phyloP scores from a whole-genome alignment of 64 coral and sea anemone genomes.

The Hydrozoanthus tunicans region DNA sequence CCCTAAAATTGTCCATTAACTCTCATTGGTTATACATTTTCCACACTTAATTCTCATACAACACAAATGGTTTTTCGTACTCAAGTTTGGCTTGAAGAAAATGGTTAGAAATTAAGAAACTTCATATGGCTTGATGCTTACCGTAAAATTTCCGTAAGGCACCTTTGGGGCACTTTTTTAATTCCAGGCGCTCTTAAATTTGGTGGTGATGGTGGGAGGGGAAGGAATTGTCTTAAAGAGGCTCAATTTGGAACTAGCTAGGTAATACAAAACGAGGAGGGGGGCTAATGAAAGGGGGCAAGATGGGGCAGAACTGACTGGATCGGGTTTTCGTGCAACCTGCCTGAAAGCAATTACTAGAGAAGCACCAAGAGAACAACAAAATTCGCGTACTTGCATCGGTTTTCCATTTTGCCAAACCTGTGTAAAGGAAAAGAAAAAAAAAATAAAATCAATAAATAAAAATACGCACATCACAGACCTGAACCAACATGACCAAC shows the following conservation, averaged over 20 bases:
- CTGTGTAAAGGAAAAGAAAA: slow-evolving; percentile 28
- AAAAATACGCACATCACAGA: no score
- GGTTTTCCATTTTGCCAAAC: slow-evolving; percentile 91
- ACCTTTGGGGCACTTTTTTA: no score
- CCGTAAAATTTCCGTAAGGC: no score
- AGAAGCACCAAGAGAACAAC: not conserved
- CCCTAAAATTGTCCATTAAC: slow-evolving; percentile 55
- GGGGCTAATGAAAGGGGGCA: no score
- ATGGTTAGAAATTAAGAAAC: no score
- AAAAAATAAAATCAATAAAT: not conserved
- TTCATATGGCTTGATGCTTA: no score
- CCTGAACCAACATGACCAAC: no score
- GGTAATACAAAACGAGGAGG: no score
- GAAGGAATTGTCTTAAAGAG: no score
- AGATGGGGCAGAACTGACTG: not conserved
- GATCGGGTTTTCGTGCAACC: not conserved
- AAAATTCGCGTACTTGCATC: slow-evolving; percentile 58
- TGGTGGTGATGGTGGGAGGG: no score
- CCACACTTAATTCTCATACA: not conserved
- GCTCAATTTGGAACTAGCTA: no score
- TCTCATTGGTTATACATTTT: not conserved
- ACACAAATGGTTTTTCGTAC: not conserved
- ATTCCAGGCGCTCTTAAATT: no score
- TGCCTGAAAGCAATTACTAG: not conserved
- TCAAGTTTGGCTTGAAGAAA: not conserved